These are phyloP conservation scores for Steinernema scapterisci DNA, from an alignment of 2,888 invertebrate species.

Conservation along the genomic window DNA sequence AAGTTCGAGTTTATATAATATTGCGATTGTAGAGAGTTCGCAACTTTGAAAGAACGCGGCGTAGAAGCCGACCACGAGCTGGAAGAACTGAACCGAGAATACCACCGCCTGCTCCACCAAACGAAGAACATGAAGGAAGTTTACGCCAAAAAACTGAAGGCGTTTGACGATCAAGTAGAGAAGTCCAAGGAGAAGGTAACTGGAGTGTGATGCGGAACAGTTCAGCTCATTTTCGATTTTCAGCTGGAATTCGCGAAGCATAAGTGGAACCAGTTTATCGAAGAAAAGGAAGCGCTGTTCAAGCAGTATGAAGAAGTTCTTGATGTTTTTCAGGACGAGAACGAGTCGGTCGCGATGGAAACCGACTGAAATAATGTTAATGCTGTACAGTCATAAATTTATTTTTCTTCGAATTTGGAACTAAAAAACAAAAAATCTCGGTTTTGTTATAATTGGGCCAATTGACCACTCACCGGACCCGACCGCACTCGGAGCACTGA, in stretches of 20 bases:
- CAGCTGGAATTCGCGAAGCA: not conserved
- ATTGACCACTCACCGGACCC: too few species aligned
- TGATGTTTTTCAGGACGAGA: not conserved
- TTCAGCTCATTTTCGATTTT: not conserved
- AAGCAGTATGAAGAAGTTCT: not conserved
- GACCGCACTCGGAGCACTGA: too few species aligned
- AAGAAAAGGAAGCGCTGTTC: not conserved
- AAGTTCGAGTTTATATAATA: too few species aligned
- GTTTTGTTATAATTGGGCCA: too few species aligned
- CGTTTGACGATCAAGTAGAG: not conserved
- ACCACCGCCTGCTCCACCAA: not conserved
- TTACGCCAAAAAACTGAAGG: not conserved
- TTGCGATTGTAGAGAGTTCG: not conserved
- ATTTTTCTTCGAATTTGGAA: too few species aligned
- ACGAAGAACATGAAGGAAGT: not conserved
- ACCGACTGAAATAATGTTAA: not conserved
- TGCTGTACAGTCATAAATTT: not conserved
- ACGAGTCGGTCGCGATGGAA: not conserved
- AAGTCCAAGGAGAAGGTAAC: not conserved
- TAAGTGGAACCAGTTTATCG: not conserved
- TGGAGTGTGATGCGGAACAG: too few species aligned
- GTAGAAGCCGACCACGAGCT: conserved; percentile 2
- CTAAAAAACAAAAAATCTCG: too few species aligned
- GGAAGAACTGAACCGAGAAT: not conserved
- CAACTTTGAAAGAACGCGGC: not conserved